phyloP scores from a whole-genome alignment of 2,888 invertebrate species.

The Conus canariensis region DNA sequence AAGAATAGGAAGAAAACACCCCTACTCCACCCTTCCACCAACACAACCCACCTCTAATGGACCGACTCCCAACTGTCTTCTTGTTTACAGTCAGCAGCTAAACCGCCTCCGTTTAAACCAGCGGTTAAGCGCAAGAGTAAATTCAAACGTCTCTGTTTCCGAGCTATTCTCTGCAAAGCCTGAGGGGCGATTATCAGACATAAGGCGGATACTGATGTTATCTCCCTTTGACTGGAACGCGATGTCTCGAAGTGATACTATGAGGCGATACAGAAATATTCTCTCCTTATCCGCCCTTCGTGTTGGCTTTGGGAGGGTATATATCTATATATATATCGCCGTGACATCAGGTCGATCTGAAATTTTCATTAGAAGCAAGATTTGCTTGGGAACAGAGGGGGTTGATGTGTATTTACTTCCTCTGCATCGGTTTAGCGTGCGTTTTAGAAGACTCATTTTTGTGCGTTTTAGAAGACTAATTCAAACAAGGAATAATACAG shows the following conservation, averaged over 20 bases:
- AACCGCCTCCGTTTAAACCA: no score
- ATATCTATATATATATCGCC: not conserved
- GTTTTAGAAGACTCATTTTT: no score
- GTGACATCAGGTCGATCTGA: not conserved
- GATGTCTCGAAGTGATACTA: not conserved
- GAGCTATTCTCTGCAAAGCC: not conserved
- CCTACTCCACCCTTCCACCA: not conserved
- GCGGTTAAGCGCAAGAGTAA: not conserved
- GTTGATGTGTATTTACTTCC: no score
- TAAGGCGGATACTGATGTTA: not conserved
- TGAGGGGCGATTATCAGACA: not conserved
- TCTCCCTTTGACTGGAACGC: not conserved
- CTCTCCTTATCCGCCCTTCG: not conserved
- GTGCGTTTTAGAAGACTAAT: no score
- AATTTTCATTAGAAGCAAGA: not conserved
- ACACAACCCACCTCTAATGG: no score
- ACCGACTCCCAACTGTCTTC: no score
- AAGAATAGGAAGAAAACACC: not conserved
- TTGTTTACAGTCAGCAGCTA: no score
- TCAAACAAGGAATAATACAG: no score
- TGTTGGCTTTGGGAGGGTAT: not conserved
- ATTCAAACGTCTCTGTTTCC: not conserved
- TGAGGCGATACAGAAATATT: slow-evolving; percentile 8
- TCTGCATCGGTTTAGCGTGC: no score
- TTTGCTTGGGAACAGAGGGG: no score